These are phyloP conservation scores for Oppia nitens DNA, from an alignment of 1,140 invertebrate genomes.

Conservation along the genomic window DNA sequence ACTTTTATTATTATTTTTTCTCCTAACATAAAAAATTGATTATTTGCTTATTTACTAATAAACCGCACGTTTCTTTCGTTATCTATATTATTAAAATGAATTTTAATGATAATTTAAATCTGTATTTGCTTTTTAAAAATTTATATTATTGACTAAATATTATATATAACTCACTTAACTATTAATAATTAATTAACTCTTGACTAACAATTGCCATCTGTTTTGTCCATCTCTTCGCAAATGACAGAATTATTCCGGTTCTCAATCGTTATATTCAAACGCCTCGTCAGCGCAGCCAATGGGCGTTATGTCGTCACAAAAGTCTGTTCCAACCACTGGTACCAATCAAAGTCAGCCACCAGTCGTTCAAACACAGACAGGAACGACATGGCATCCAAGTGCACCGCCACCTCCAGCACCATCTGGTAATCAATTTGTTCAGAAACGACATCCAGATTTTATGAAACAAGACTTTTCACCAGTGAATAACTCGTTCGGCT, in stretches of 20 bases:
- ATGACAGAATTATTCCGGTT: not conserved
- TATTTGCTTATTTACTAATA: not conserved
- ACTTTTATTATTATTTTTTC: not conserved
- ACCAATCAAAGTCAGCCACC: slow-evolving; percentile 1
- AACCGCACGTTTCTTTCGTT: too few species aligned
- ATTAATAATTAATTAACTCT: too few species aligned
- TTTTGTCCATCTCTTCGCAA: too few species aligned
- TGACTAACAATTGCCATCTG: not conserved
- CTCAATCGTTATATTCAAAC: not conserved
- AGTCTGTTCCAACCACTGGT: slow-evolving; percentile 14
- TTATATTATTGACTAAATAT: too few species aligned
- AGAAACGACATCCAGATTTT: slow-evolving; percentile 25
- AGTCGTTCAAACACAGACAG: not conserved
- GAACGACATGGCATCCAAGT: slow-evolving; percentile 8
- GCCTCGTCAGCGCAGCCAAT: not conserved
- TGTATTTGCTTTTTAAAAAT: too few species aligned
- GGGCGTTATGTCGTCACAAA: not conserved
- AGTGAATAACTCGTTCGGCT: slow-evolving; percentile 15
- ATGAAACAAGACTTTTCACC: slow-evolving; percentile 21
- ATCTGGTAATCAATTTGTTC: slow-evolving; percentile 8
- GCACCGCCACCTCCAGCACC: not conserved
- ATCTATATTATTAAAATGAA: too few species aligned
- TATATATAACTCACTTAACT: too few species aligned
- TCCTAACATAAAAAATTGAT: not conserved
- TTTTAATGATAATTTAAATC: too few species aligned